A percentile compares a stretch with the other conserved stretches of the same genome.
These are phyloP conservation scores for Erebia epiphron DNA, from an alignment of 2,888 invertebrate genomes.

Conservation along the genomic window DNA sequence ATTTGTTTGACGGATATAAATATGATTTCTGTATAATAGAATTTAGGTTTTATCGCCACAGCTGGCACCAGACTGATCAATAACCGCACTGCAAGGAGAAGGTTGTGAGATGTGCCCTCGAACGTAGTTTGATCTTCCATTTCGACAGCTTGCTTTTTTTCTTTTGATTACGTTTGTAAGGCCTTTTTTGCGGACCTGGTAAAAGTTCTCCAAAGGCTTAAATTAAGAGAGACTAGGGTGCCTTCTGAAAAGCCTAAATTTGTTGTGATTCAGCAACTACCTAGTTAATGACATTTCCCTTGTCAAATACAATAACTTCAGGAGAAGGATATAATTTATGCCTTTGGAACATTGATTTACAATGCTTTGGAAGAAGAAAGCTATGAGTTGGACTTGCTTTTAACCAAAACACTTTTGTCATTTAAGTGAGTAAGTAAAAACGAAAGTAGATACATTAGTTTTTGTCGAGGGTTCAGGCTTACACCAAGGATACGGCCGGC, in stretches of 20 bases:
- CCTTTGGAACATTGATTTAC: no score
- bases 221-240: neutral
- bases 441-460: neutral
- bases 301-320: neutral
- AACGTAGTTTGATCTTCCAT: slow-evolving; percentile 6
- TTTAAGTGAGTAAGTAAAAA: neutral
- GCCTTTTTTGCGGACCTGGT: slow-evolving; percentile 6
- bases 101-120: neutral
- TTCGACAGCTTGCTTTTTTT: slow-evolving; percentile 5
- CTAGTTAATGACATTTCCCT: neutral
- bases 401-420: neutral
- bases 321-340: no score
- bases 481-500: no score
- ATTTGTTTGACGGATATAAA: neutral
- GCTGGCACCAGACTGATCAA: neutral
- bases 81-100: neutral
- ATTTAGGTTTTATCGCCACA: neutral
- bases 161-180: slow-evolving; percentile 14
- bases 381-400: neutral
- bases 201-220: neutral
- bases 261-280: neutral
- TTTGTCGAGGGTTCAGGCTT: no score
- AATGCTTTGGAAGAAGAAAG: neutral
- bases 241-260: neutral
- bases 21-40: neutral